Base-by-base conservation (phyloP, 2,888 invertebrate genomes). In the Aspidiotus rigidus region DNA sequence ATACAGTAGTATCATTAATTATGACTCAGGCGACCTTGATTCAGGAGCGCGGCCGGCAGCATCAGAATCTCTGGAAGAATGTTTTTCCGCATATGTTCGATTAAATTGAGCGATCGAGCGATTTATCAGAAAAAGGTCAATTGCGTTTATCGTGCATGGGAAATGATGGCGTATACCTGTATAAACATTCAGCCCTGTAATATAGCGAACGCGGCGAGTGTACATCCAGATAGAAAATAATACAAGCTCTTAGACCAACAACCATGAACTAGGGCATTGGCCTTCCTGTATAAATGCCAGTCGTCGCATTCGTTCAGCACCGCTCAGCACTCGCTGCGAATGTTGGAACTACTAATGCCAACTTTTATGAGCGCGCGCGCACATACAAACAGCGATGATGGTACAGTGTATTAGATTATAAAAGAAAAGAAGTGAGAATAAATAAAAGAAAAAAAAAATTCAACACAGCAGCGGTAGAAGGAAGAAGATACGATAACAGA, bases 251-350 rank as follows among this genome's bases (percentile, higher is more conserved):
- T 41, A 56, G 66, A 57, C 66, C 66, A 44, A 66, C 57, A 66
- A 59, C 66, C 66, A 66, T 66, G 66, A 66, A 66, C 66, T 66
- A 57, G 66, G 66, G 66, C 66, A 66, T 66, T 66, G 66, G 66
- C 66, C 66, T 66, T 56, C 66, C 59, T 53, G 40, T 55, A 44
- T 66, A 66, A 66, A 66, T 66, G 66, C 66, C 66, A 66, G 66
- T 66, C 66, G 66, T 66, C 66, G 66, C 57, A 66, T 66, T 66
- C 56, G 66, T 66, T 66, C 44, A 57, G 57, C 66, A 57, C 49
- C 57, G 57, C 66, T 66, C 42, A 57, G 57, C 28, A 28, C 28
- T 28, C 66, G 57, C 66, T 57, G 66, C 56, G 66, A 66, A 66
- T 66, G 66, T 66, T 66, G 57, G 40, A 66, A 57, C 66, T 28